A percentile compares a stretch with the other conserved stretches of the same genome.
Evolutionary conservation across 53 echinoderm and acorn worm species (phyloP).

Genomic region (Arbacia lixula): DNA sequence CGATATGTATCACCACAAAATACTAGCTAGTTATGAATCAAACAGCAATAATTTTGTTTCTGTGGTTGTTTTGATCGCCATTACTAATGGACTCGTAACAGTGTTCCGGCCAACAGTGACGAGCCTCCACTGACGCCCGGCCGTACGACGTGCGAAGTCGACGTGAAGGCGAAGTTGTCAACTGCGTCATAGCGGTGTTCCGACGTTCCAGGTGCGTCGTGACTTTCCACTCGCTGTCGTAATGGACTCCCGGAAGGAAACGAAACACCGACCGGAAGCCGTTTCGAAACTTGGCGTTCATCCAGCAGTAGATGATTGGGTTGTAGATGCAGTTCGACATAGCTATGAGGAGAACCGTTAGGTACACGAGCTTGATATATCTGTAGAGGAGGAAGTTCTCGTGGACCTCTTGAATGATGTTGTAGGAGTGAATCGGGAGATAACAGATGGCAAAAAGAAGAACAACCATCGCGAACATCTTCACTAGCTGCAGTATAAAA

Average conservation of each 20-base stretch:
- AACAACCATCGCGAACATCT: constrained; percentile 97
- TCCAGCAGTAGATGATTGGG: constrained; percentile 97
- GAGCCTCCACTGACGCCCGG: constrained; percentile 1
- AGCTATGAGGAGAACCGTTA: constrained; percentile 72
- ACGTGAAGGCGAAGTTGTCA: constrained; percentile 18
- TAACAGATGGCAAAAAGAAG: constrained; percentile 91
- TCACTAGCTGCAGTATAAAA: constrained; percentile 77
- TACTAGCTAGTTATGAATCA: too few relatives aligned
- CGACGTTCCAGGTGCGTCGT: constrained; percentile 25
- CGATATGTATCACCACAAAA: too few relatives aligned
- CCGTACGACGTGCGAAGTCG: neutral
- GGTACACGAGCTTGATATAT: constrained; percentile 87
- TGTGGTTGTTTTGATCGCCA: neutral
- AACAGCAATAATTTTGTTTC: constrained; percentile 15
- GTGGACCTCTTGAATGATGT: constrained; percentile 82
- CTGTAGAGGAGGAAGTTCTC: constrained; percentile 59
- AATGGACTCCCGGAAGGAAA: constrained; percentile 73
- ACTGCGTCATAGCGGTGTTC: constrained; percentile 46
- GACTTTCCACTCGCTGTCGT: constrained; percentile 41
- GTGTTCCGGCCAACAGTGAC: constrained; percentile 44
- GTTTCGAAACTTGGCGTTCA: constrained; percentile 95
- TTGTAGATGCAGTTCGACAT: constrained; percentile 94
- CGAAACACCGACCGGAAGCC: constrained; percentile 90
- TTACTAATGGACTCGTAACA: constrained; percentile 28
- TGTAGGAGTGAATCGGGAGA: constrained; percentile 83